Evolutionary conservation across 1,140 invertebrate genomes (phyloP).

Genomic region (Tenebrio molitor): DNA sequence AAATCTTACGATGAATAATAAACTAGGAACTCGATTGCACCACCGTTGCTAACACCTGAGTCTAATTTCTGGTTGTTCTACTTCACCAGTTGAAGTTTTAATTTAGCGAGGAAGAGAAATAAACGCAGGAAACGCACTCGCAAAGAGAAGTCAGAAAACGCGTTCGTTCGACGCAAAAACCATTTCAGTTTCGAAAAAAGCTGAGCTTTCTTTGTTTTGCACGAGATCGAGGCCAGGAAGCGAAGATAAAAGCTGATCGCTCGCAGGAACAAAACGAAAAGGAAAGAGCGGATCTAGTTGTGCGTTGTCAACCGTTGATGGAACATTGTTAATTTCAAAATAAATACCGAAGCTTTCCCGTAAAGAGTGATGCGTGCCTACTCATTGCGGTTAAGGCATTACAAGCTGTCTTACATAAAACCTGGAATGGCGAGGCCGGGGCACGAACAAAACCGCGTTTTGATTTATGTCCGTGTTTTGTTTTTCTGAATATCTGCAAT

Average conservation of each 20-base stretch:
- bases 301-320: background rate
- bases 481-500: conserved; percentile 40
- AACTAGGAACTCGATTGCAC: no score
- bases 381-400: conserved; percentile 38
- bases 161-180: no score
- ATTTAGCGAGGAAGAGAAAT: no score
- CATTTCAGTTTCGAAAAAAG: no score
- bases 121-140: no score
- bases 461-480: conserved; percentile 37
- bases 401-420: conserved; percentile 40
- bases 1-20: no score
- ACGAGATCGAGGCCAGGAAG: background rate
- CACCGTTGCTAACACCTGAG: no score
- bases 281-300: background rate
- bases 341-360: conserved; percentile 8
- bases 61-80: no score
- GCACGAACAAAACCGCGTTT: conserved; percentile 38
- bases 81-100: no score
- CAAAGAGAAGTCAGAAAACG: no score
- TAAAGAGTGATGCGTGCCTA: conserved; percentile 36
- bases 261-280: background rate
- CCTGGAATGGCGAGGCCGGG: conserved; percentile 25
- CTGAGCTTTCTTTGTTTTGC: no score
- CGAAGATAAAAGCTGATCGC: background rate
- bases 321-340: conserved; percentile 33